These are phyloP conservation scores for Ellobius talpinus DNA, from an alignment of 2,113 vertebrate species.

Conservation along the genomic window DNA sequence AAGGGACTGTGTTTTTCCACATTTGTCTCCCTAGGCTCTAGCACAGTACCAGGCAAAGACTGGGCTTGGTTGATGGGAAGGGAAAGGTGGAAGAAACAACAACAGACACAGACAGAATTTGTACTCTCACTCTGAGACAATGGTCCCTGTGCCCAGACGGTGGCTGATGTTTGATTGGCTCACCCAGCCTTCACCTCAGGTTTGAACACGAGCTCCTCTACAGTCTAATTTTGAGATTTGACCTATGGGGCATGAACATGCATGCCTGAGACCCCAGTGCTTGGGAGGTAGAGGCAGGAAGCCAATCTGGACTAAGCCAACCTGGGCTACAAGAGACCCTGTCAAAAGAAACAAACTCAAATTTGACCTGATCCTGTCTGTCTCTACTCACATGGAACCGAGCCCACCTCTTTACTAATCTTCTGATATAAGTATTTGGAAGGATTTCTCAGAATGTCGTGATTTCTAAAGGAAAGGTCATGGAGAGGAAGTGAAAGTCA, in stretches of 20 bases:
- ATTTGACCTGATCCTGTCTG: background rate
- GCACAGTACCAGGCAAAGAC: background rate
- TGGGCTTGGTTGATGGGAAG: too few species aligned
- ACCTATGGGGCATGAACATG: background rate
- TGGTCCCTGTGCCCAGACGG: background rate
- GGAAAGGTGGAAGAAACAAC: background rate
- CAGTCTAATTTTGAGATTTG: conserved; percentile 3
- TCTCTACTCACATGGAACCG: background rate
- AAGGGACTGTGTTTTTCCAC: background rate
- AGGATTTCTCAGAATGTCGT: background rate
- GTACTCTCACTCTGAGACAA: background rate
- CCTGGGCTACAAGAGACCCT: too few species aligned
- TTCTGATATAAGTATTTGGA: background rate
- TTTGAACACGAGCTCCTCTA: background rate
- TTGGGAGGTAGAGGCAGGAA: background rate
- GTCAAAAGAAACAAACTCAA: background rate
- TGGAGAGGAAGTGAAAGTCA: conserved; percentile 23
- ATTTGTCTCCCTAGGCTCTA: background rate
- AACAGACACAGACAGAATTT: background rate
- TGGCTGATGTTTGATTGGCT: background rate
- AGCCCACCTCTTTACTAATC: background rate
- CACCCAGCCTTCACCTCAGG: background rate
- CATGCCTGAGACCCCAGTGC: background rate
- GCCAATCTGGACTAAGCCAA: too few species aligned
- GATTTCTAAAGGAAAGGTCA: conserved; percentile 23